Percentiles rank a stretch among this genome's conserved stretches.
Conservation (phyloP, 2,797 vertebrate species). For the Emydoidea blandingii region DNA sequence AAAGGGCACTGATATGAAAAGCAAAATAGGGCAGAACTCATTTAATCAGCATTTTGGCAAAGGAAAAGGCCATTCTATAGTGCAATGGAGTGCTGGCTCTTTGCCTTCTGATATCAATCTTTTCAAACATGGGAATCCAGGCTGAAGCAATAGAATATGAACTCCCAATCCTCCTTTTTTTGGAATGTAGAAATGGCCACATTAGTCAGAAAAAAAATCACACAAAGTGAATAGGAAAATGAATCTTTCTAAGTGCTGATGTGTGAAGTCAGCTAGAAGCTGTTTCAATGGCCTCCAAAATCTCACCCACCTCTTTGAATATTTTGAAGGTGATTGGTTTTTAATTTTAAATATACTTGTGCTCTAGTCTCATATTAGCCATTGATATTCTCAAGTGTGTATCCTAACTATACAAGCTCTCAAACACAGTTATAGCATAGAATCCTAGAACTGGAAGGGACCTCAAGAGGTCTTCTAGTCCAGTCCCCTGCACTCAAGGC, state of each 20-base stretch:
- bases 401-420: neutral
- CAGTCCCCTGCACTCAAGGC: too few species aligned
- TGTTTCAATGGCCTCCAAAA: neutral
- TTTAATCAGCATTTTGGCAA: slow-evolving; percentile 52
- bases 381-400: neutral
- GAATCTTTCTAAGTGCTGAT: neutral
- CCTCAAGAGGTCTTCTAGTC: too few species aligned
- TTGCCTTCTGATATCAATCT: slow-evolving; percentile 57
- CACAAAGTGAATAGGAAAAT: neutral
- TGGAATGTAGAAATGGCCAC: slow-evolving; percentile 32
- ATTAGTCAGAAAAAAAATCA: neutral
- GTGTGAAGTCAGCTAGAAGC: neutral
- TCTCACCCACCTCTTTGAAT: neutral
- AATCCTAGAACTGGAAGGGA: too few species aligned
- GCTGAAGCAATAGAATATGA: slow-evolving; percentile 53
- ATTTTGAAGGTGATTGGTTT: neutral
- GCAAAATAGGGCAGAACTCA: slow-evolving; percentile 33
- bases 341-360: neutral
- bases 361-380: neutral
- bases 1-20: slow-evolving; percentile 56
- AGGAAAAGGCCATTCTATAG: slow-evolving; percentile 58
- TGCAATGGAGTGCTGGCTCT: slow-evolving; percentile 32
- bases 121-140: slow-evolving; percentile 38
- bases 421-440: neutral
- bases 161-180: slow-evolving; percentile 16